A percentile compares a stretch with the other conserved stretches of the same genome.
phyloP scores from a whole-genome alignment of 1,140 invertebrate genomes.

The Ceratina australensis region DNA sequence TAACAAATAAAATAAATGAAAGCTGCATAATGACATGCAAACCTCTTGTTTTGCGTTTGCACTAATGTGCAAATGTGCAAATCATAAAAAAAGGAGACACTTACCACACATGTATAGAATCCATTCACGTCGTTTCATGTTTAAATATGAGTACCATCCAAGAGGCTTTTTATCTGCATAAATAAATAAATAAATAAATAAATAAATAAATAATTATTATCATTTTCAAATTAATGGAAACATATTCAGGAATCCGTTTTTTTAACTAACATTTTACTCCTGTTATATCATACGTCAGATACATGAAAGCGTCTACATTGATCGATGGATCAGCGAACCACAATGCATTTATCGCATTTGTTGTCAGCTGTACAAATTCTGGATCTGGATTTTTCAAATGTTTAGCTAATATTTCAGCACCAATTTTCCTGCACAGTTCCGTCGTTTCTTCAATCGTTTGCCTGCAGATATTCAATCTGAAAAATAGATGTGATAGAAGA shows the following conservation, averaged over 20 bases:
- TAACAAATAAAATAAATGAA: slow-evolving; percentile 29
- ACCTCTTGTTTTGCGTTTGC: not conserved
- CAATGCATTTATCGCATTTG: slow-evolving; percentile 51
- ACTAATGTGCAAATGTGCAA: not conserved
- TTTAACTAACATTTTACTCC: slow-evolving; percentile 57
- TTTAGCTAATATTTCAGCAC: slow-evolving; percentile 41
- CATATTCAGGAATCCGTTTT: not conserved
- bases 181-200: too few species aligned
- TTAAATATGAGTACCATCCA: slow-evolving; percentile 37
- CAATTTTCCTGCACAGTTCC: slow-evolving; percentile 57
- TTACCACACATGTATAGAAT: slow-evolving; percentile 32
- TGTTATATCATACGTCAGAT: slow-evolving; percentile 45
- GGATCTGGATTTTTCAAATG: slow-evolving; percentile 35
- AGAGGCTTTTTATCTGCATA: slow-evolving; percentile 23
- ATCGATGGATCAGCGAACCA: slow-evolving; percentile 49
- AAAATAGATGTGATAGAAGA: not conserved
- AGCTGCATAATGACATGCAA: not conserved
- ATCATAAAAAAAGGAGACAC: not conserved
- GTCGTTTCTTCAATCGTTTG: slow-evolving; percentile 63
- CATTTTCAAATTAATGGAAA: not conserved
- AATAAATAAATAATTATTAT: not conserved
- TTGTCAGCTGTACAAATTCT: slow-evolving; percentile 34
- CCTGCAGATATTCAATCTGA: slow-evolving; percentile 58
- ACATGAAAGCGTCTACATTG: slow-evolving; percentile 55
- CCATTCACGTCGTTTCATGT: not conserved